Conservation (phyloP, 92 coral and sea anemone species). For the Ricordea florida region DNA sequence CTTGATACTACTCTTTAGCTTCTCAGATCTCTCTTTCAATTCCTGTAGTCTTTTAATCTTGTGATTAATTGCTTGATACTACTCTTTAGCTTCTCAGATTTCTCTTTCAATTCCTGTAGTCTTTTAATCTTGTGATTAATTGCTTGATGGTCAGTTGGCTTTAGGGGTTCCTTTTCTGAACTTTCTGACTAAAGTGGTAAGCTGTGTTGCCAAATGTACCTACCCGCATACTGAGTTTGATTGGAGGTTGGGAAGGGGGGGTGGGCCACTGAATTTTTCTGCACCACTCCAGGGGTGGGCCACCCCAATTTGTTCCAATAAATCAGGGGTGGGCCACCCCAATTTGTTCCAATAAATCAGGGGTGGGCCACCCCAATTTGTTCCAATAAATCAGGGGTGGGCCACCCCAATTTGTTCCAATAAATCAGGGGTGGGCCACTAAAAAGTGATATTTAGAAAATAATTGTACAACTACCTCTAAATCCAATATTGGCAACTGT, state of each 20-base stretch:
- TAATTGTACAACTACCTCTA: too few relatives aligned
- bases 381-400: constrained; percentile 28
- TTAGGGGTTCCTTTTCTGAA: constrained; percentile 23
- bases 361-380: constrained; percentile 42
- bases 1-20: constrained; percentile 34
- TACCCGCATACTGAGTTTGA: constrained; percentile 17
- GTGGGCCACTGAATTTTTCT: constrained; percentile 37
- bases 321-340: constrained; percentile 51
- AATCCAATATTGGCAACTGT: too few relatives aligned
- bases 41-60: constrained; percentile 10
- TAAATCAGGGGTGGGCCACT: neutral
- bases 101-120: constrained; percentile 24
- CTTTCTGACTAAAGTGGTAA: neutral
- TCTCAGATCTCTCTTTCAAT: constrained; percentile 34
- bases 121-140: neutral
- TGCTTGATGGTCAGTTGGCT: constrained; percentile 39
- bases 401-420: constrained; percentile 23
- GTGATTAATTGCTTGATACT: constrained; percentile 16
- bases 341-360: constrained; percentile 17
- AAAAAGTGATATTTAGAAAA: neutral
- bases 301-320: constrained; percentile 40
- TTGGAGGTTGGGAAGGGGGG: constrained; percentile 26
- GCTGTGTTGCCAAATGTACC: neutral
- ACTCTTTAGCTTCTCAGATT: constrained; percentile 41
- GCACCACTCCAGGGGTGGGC: constrained; percentile 24